Evolutionary conservation across 2,113 vertebrate species (phyloP).

Genomic region (Peromyscus californicus): DNA sequence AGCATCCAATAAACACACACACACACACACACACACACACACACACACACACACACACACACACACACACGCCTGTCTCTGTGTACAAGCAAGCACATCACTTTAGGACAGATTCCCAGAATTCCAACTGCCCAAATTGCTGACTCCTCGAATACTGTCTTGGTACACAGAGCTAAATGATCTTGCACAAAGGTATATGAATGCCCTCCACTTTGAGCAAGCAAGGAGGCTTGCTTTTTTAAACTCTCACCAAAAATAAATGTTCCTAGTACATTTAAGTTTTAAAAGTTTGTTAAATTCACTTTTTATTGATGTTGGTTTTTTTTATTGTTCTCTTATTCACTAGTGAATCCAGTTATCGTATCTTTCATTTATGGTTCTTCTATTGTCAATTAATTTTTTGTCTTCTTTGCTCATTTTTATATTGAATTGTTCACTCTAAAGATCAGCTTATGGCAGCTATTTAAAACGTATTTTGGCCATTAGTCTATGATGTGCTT

Average conservation of each 20-base stretch:
- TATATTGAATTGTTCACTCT: slow-evolving; percentile 50
- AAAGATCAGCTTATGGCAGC: slow-evolving; percentile 38
- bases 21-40: background rate
- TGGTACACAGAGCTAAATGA: background rate
- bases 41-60: background rate
- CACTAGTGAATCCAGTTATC: background rate
- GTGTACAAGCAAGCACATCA: background rate
- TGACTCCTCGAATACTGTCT: background rate
- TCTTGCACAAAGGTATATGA: background rate
- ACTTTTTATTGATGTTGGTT: slow-evolving; percentile 24
- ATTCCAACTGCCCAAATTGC: background rate
- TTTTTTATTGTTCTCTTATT: slow-evolving; percentile 48
- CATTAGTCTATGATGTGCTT: slow-evolving; percentile 41
- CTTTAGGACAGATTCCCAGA: background rate
- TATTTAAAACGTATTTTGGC: slow-evolving; percentile 61
- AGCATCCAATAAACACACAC: background rate
- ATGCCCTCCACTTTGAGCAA: background rate
- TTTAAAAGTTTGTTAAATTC: slow-evolving; percentile 44
- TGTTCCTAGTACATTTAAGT: background rate
- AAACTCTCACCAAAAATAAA: slow-evolving; percentile 34
- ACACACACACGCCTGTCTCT: background rate
- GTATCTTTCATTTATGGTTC: slow-evolving; percentile 52
- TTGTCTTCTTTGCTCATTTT: slow-evolving; percentile 58
- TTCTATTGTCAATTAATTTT: slow-evolving; percentile 44
- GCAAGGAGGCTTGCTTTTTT: background rate